A percentile compares a stretch with the other conserved stretches of the same genome.
Conservation (phyloP, 2,113 vertebrate species). For the Bolborhynchus lineola region DNA sequence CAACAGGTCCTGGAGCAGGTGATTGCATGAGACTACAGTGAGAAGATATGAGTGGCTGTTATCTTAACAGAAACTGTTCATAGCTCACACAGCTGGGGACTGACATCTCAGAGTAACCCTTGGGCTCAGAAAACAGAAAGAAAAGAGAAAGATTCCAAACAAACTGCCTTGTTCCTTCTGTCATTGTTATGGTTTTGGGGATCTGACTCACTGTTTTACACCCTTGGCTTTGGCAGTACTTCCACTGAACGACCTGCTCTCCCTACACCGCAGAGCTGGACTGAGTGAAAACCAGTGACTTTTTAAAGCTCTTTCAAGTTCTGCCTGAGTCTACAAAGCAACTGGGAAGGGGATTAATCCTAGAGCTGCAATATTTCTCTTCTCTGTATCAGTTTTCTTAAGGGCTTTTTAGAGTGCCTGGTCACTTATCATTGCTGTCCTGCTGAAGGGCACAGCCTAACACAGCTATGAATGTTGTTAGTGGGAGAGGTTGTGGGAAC, state of each 20-base stretch:
- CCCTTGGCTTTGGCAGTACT: not conserved
- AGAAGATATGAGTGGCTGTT: not conserved
- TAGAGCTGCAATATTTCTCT: not conserved
- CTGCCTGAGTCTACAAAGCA: not conserved
- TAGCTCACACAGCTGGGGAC: not conserved
- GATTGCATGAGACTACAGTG: not conserved
- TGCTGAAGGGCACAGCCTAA: not conserved
- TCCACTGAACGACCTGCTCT: not conserved
- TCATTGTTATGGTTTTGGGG: not conserved
- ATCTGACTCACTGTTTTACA: not conserved
- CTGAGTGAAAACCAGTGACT: not conserved
- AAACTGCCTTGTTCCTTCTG: not conserved
- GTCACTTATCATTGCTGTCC: not conserved
- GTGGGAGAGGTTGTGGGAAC: slow-evolving; percentile 18
- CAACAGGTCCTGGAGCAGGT: not conserved
- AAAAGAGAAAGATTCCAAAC: not conserved
- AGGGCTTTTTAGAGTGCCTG: not conserved
- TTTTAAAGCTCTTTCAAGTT: not conserved
- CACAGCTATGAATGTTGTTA: not conserved
- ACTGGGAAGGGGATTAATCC: not conserved
- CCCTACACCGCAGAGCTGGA: not conserved
- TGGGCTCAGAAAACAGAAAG: not conserved
- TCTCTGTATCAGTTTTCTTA: not conserved
- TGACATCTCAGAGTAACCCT: not conserved
- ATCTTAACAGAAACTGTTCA: not conserved